phyloP scores from a whole-genome alignment of 2,888 invertebrate genomes.

The Eledone cirrhosa region DNA sequence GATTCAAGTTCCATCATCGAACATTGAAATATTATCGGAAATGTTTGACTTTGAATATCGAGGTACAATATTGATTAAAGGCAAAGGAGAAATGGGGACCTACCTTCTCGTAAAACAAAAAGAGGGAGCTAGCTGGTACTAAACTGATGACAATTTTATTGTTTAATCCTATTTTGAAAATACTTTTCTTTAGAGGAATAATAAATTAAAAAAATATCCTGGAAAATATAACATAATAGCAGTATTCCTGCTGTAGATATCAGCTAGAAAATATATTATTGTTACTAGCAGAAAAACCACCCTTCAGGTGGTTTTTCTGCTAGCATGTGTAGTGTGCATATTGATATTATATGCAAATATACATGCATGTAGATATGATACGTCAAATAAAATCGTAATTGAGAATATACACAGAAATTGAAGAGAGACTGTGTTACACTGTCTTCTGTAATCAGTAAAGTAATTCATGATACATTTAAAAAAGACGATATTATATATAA shows the following conservation, averaged over 20 bases:
- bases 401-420: too few species aligned
- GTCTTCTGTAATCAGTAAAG: too few species aligned
- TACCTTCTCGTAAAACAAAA: constrained; percentile 72
- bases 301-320: too few species aligned
- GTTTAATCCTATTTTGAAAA: not conserved
- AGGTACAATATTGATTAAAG: constrained; percentile 94
- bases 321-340: too few species aligned
- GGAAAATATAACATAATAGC: not conserved
- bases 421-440: too few species aligned
- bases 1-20: constrained; percentile 71
- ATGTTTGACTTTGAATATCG: constrained; percentile 89
- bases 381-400: too few species aligned
- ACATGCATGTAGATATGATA: too few species aligned
- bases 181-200: not conserved
- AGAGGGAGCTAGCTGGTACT: constrained; percentile 47
- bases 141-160: not conserved
- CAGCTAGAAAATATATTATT: not conserved
- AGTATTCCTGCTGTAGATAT: not conserved
- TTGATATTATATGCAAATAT: too few species aligned
- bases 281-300: too few species aligned
- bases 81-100: constrained; percentile 94
- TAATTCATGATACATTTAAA: too few species aligned
- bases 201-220: not conserved
- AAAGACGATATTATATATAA: too few species aligned
- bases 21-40: constrained; percentile 73